Percentiles rank a stretch among this genome's conserved stretches.
Evolutionary conservation across 1,140 invertebrate species (phyloP).

Genomic region (Cherax quadricarinatus): DNA sequence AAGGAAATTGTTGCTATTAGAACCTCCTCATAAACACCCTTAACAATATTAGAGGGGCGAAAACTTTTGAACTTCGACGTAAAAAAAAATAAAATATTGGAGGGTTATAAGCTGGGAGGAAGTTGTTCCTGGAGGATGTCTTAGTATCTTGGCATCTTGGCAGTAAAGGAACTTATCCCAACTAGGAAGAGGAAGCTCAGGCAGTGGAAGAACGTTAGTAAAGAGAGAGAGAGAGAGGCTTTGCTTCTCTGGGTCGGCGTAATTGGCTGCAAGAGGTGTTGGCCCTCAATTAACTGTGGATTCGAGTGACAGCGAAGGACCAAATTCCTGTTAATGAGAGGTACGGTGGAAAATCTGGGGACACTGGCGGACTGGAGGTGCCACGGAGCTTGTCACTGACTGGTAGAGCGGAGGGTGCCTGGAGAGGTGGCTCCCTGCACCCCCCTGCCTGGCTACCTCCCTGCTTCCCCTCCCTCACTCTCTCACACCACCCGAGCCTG

Average conservation of each 20-base stretch:
- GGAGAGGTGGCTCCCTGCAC: not conserved
- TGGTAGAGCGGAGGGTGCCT: not conserved
- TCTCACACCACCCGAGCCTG: no score
- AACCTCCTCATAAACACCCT: no score
- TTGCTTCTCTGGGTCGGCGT: slow-evolving; percentile 14
- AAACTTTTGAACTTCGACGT: no score
- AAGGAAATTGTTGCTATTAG: no score
- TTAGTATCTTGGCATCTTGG: not conserved
- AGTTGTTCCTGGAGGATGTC: not conserved
- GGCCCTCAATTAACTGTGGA: slow-evolving; percentile 60
- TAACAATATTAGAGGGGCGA: no score
- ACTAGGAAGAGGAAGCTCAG: not conserved
- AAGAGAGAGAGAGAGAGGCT: not conserved
- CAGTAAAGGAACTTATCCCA: no score
- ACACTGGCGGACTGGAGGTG: slow-evolving; percentile 22
- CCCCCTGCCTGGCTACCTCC: no score
- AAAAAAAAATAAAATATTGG: no score
- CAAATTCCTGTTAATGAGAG: slow-evolving; percentile 58
- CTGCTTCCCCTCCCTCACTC: no score
- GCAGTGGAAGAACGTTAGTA: not conserved
- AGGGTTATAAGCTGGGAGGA: no score
- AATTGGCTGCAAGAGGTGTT: slow-evolving; percentile 52
- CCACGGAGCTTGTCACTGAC: not conserved
- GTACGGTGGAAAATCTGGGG: slow-evolving; percentile 41
- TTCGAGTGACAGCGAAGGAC: slow-evolving; percentile 56